phyloP scores from a whole-genome alignment of 2,888 invertebrate genomes.

The Heliconius sara region DNA sequence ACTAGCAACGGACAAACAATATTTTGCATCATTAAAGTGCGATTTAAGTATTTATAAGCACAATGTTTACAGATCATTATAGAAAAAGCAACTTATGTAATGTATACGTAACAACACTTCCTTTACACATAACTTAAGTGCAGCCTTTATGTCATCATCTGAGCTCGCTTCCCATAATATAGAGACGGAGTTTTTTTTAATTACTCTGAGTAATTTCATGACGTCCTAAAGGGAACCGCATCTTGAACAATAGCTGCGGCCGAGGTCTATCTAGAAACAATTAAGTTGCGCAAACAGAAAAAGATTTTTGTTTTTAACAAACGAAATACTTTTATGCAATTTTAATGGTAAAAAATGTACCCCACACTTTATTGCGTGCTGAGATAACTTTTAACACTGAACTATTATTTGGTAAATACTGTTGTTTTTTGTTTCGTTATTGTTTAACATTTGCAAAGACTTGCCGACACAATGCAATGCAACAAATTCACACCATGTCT shows the following conservation, averaged over 20 bases:
- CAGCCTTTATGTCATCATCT: conserved; percentile 36
- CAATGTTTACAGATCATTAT: conserved; percentile 28
- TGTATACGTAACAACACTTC: conserved; percentile 36
- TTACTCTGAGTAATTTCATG: conserved; percentile 33
- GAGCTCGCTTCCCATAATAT: conserved; percentile 23
- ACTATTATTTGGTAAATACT: conserved; percentile 49
- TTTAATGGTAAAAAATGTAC: conserved; percentile 59
- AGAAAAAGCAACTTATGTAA: conserved; percentile 29
- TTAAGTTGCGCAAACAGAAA: conserved; percentile 67
- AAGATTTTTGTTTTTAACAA: conserved; percentile 57
- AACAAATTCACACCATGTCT: conserved; percentile 28
- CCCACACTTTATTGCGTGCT: no score
- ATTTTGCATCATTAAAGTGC: conserved; percentile 13
- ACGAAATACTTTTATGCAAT: conserved; percentile 67
- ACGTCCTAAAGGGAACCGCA: conserved; percentile 42
- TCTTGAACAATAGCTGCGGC: conserved; percentile 53
- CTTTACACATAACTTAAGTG: conserved; percentile 36
- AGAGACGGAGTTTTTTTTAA: conserved; percentile 27
- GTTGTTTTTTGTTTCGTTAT: conserved; percentile 46
- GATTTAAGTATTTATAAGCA: conserved; percentile 21
- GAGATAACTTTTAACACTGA: conserved; percentile 63
- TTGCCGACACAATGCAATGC: conserved; percentile 54
- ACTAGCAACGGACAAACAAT: background rate
- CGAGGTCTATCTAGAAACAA: conserved; percentile 52
- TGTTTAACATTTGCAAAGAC: conserved; percentile 57